Evolutionary conservation across 2,888 invertebrate genomes (phyloP).

Genomic region (Nemapogon koenigi): DNA sequence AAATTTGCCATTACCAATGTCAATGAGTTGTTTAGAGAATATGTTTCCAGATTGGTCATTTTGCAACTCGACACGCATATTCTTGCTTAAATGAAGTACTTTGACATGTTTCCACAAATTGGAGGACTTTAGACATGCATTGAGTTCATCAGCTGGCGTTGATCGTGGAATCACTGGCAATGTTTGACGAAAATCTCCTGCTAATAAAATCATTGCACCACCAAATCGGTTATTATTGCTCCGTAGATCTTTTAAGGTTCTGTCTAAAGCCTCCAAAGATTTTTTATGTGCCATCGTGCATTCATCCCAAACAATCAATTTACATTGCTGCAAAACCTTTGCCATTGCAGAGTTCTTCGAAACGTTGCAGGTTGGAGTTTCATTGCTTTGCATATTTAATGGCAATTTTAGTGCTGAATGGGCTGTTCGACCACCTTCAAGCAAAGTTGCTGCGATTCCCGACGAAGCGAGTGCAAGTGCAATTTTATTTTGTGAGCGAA

Average conservation of each 20-base stretch:
- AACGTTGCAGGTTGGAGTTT: slow-evolving; percentile 4
- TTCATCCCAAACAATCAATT: background rate
- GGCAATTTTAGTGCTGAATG: slow-evolving; percentile 15
- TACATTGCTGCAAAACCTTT: background rate
- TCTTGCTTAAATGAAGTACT: slow-evolving; percentile 12
- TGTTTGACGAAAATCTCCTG: slow-evolving; percentile 19
- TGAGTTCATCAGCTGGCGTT: slow-evolving; percentile 16
- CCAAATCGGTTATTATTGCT: slow-evolving; percentile 13
- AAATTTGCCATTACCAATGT: slow-evolving; percentile 17
- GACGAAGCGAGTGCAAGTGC: slow-evolving; percentile 14
- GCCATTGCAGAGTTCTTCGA: background rate
- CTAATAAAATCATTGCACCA: slow-evolving; percentile 16
- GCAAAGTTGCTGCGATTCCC: slow-evolving; percentile 14
- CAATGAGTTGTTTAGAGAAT: slow-evolving; percentile 16
- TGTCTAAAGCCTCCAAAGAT: background rate
- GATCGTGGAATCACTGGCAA: slow-evolving; percentile 16
- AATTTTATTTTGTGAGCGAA: slow-evolving; percentile 18
- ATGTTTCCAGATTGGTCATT: slow-evolving; percentile 11
- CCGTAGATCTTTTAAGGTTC: background rate
- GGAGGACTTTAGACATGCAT: slow-evolving; percentile 12
- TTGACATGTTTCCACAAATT: slow-evolving; percentile 14
- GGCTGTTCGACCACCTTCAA: slow-evolving; percentile 15
- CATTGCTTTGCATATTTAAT: slow-evolving; percentile 12
- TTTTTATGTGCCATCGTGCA: background rate
- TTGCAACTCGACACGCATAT: slow-evolving; percentile 15